Evolutionary conservation across 1,140 invertebrate genomes (phyloP).

Genomic region (Trachymyrmex septentrionalis): DNA sequence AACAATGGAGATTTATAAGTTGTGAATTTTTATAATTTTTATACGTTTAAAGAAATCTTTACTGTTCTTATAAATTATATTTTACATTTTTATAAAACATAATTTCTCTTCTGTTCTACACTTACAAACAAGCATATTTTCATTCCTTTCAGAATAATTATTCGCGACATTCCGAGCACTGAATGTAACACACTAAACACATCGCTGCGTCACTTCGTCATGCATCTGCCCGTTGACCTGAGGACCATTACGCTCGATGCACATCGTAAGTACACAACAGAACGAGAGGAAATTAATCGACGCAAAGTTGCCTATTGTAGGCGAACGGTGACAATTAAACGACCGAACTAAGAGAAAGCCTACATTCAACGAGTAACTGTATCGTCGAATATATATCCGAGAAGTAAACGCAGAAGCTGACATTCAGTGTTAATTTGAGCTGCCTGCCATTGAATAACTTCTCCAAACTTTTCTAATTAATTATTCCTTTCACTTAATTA

Average conservation of each 20-base stretch:
- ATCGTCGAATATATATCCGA: not conserved
- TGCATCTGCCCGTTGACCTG: conserved; percentile 33
- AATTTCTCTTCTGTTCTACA: not conserved
- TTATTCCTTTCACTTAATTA: not conserved
- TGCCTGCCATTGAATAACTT: not conserved
- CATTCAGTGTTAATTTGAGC: not conserved
- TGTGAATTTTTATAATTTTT: not conserved
- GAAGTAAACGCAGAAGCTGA: not conserved
- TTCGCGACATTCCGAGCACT: not conserved
- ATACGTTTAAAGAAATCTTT: not conserved
- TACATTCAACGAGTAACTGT: not conserved
- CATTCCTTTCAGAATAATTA: not conserved
- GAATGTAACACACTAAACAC: conserved; percentile 17
- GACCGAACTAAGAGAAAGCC: conserved; percentile 17
- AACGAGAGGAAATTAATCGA: conserved; percentile 37
- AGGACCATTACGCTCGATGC: conserved; percentile 1
- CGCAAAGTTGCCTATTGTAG: conserved; percentile 22
- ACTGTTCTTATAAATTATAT: not conserved
- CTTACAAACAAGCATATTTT: not conserved
- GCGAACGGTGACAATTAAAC: conserved; percentile 40
- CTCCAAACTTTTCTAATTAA: not conserved
- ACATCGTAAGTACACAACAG: conserved; percentile 16
- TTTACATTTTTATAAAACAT: not conserved
- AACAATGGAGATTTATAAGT: not conserved
- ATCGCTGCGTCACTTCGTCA: conserved; percentile 2